Conservation (phyloP, 1,140 invertebrate genomes). For the Zaprionus inermis region DNA sequence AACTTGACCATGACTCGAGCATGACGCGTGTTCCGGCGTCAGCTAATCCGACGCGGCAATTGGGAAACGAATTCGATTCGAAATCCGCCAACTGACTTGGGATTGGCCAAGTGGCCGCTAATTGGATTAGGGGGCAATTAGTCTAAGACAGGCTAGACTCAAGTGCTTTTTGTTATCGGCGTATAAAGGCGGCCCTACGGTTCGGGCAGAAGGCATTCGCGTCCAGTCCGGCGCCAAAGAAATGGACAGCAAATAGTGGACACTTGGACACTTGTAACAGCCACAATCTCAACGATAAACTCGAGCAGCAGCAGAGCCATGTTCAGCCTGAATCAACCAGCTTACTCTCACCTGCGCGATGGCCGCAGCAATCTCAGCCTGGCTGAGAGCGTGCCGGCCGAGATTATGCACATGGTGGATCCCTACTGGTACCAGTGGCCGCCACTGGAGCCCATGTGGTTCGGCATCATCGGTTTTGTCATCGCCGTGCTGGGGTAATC, state of each 20-base stretch:
- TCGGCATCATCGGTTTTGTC: slow-evolving; percentile 90
- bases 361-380: slow-evolving; percentile 88
- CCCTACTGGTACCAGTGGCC: slow-evolving; percentile 91
- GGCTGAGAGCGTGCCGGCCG: slow-evolving; percentile 89
- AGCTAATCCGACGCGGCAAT: slow-evolving; percentile 71
- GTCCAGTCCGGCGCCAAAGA: slow-evolving; percentile 57
- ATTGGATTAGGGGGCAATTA: slow-evolving; percentile 79
- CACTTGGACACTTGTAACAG: slow-evolving; percentile 2
- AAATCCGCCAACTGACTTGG: slow-evolving; percentile 50
- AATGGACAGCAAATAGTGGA: slow-evolving; percentile 71
- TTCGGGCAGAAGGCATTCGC: slow-evolving; percentile 52
- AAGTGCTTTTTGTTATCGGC: slow-evolving; percentile 43
- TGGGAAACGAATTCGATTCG: slow-evolving; percentile 46
- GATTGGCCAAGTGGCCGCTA: slow-evolving; percentile 68
- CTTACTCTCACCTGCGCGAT: slow-evolving; percentile 62
- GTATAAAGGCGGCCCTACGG: slow-evolving; percentile 55
- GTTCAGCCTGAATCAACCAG: slow-evolving; percentile 66
- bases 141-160: slow-evolving; percentile 62
- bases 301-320: slow-evolving; percentile 35
- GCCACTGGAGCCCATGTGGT: slow-evolving; percentile 92
- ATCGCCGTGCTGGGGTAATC: slow-evolving; percentile 88
- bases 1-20: slow-evolving; percentile 79
- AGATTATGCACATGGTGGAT: slow-evolving; percentile 90
- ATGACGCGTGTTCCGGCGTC: slow-evolving; percentile 36
- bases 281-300: not conserved